Base-by-base conservation (phyloP, 2,797 vertebrate species). In the Hafferia zeledoni region DNA sequence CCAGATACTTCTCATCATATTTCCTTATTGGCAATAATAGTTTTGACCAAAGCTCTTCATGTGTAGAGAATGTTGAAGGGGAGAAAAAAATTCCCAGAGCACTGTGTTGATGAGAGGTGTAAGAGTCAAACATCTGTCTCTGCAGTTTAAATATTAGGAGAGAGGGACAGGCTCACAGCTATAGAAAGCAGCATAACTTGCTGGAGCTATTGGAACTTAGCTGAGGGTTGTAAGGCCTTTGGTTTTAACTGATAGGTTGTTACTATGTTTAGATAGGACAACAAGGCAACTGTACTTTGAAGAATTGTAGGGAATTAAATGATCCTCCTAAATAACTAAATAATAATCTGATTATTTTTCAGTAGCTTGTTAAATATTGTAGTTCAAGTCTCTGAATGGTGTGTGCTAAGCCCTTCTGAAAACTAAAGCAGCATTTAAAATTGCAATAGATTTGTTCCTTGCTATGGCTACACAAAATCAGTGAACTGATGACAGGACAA, bases 381-480 rank as follows among this genome's bases (percentile, higher is more conserved):
- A 47, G 25, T 76, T 92, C 11, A 84, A 23, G 63, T 52, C 23
- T 68, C 22, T 47, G 63, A 69, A 44, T 52, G 20, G 2, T 41
- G 8, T 37, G 33, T 59, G 11, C 43, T 53, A 55, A 57, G 13
- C 5, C 15, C 64, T 60, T 85, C 43, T 68, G 74, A 86, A 84
- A 88, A 90, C 27, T 69, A 59, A 87, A 64, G 5, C 10, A 69
- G 24, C 72, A n/a, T 89, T 92, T 85, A 64, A 63, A 91, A 81
- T 61, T 64, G 97, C 56, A 57, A 43, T 78, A 98, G 98, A 98
- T 99, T 85, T 99, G 98, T 91, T 98, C 97, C 59, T 96, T 99
- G 30, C 82, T 87, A 56, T 98, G 98, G 98, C 94, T 98, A 70
- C 97, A 97, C 69, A 90, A 97, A 86, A 98, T 92, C 83, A 96